phyloP scores from a whole-genome alignment of 2,888 invertebrate genomes.

The Pollenia amentaria region DNA sequence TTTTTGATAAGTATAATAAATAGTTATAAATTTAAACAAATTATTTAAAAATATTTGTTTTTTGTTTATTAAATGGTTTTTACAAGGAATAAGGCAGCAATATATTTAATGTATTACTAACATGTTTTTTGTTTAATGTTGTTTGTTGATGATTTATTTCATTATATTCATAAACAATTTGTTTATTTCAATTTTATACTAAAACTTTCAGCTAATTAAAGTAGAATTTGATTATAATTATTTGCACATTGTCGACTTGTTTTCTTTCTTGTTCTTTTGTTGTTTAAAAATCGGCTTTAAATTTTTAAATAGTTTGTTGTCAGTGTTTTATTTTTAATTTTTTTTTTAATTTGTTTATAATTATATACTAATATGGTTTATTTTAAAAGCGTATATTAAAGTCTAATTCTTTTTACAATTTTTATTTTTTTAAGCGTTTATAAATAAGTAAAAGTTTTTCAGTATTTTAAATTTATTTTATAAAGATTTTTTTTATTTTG shows the following conservation, averaged over 20 bases:
- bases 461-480: slow-evolving; percentile 62
- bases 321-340: slow-evolving; percentile 52
- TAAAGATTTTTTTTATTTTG: slow-evolving; percentile 6
- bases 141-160: slow-evolving; percentile 50
- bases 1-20: slow-evolving; percentile 54
- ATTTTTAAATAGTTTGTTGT: slow-evolving; percentile 66
- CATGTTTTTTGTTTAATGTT: slow-evolving; percentile 59
- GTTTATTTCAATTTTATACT: slow-evolving; percentile 60
- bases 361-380: slow-evolving; percentile 52
- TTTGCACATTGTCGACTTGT: slow-evolving; percentile 76
- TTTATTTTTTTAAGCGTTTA: slow-evolving; percentile 67
- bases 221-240: slow-evolving; percentile 76
- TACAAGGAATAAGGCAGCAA: slow-evolving; percentile 83
- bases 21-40: slow-evolving; percentile 55
- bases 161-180: slow-evolving; percentile 61
- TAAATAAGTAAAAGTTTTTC: slow-evolving; percentile 76
- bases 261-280: slow-evolving; percentile 71
- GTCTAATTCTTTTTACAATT: slow-evolving; percentile 70
- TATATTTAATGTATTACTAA: slow-evolving; percentile 76
- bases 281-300: slow-evolving; percentile 56
- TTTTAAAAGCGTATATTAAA: slow-evolving; percentile 73
- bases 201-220: slow-evolving; percentile 73
- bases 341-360: slow-evolving; percentile 49
- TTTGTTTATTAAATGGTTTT: slow-evolving; percentile 76
- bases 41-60: slow-evolving; percentile 39